Base-by-base conservation (phyloP, 2,888 invertebrate species). In the Macroteleia sp. region DNA sequence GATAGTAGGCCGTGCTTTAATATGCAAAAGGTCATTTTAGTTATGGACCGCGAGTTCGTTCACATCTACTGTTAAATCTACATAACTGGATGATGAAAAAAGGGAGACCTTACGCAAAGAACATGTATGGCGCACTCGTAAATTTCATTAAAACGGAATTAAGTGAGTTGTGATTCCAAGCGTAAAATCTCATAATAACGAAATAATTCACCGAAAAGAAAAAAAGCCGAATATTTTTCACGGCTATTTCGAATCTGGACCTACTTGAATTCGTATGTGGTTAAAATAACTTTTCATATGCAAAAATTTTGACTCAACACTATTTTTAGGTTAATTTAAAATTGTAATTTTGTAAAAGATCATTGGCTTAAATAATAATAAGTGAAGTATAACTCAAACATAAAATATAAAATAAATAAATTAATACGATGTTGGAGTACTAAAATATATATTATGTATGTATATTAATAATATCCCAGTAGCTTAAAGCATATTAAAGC, bases 11-110 rank as follows among this genome's bases (percentile, higher is more conserved):
- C 64, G 64, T 39, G 64, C 42, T 78, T 78, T 78, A 78, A 78
- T 74, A 78, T 78, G 73, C 73, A 73, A 78, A 78, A 74, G 73
- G 73, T 78, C 77, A 74, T 78, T 78, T 78, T 69, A 69, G 78
- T 78, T 74, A 74, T 48, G 78, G 69, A 70, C 69, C 67, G 42
- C 61, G 56, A 42, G 54, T 39, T 52, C 71, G 44, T 67, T 77
- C 71, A 48, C 66, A 67, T 67, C 67, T 34, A 48, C 78, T 46
- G 70, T 66, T 70, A 78, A 78, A 78, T 74, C 78, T 62, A 64
- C 74, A 70, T 78, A 74, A 74, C 69, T 48, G 50, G 74, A 70
- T 74, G 74, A 70, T 50, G 67, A 64, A 73, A 78, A 78, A 78
- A 70, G 28, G 54, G 56, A 1, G 17, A 48, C 44, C 48, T 50